A percentile compares a stretch with the other conserved stretches of the same genome.
Conservation (phyloP, 2,888 invertebrate genomes). For the Apotomis betuletana region DNA sequence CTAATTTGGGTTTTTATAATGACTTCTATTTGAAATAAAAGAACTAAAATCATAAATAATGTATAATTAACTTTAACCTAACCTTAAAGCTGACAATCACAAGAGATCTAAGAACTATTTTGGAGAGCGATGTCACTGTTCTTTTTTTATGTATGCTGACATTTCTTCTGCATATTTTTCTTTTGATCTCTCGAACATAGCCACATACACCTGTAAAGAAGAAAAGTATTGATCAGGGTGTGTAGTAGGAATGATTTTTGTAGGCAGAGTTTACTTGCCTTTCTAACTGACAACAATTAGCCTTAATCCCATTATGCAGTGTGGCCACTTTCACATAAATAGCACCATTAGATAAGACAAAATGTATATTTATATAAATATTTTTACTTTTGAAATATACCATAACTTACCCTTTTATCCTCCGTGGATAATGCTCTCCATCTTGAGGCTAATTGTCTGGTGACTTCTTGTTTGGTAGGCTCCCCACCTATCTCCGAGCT, state of each 20-base stretch:
- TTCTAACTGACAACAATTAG: too few species aligned
- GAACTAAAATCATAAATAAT: constrained; percentile 46
- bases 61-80: constrained; percentile 57
- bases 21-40: constrained; percentile 15
- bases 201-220: constrained; percentile 87
- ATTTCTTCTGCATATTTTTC: constrained; percentile 90
- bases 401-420: constrained; percentile 86
- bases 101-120: constrained; percentile 59
- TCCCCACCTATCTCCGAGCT: constrained; percentile 85
- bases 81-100: constrained; percentile 78
- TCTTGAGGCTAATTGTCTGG: constrained; percentile 88
- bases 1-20: background rate
- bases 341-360: too few species aligned
- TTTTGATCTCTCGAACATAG: constrained; percentile 87
- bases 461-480: constrained; percentile 89
- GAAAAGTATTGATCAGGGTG: constrained; percentile 6
- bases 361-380: too few species aligned
- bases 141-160: constrained; percentile 85
- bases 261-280: too few species aligned
- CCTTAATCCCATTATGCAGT: too few species aligned
- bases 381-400: too few species aligned
- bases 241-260: too few species aligned
- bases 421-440: constrained; percentile 88
- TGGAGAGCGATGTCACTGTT: constrained; percentile 65
- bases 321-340: too few species aligned